These are phyloP conservation scores for Anseranas semipalmata DNA, from an alignment of 2,113 vertebrate genomes.

Conservation along the genomic window DNA sequence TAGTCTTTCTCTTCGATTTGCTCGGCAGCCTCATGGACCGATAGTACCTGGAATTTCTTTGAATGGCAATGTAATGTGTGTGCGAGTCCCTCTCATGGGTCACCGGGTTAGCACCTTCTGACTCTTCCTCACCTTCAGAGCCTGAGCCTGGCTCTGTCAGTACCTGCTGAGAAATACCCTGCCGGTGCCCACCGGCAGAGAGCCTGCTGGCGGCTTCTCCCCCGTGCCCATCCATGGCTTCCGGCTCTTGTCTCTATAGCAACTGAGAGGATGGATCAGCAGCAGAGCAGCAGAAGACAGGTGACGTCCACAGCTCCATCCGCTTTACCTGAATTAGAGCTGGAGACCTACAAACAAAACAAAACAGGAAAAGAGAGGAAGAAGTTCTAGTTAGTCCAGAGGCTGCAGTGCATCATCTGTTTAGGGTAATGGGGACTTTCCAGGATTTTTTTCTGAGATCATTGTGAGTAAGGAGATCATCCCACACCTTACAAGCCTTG, in stretches of 20 bases:
- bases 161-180: neutral
- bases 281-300: neutral
- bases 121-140: conserved; percentile 43
- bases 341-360: neutral
- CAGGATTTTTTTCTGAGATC: neutral
- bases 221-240: neutral
- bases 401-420: neutral
- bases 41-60: conserved; percentile 80
- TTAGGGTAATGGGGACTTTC: neutral
- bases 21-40: conserved; percentile 58
- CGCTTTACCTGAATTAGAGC: neutral
- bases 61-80: conserved; percentile 16
- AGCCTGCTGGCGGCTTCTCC: neutral
- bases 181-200: neutral
- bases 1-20: conserved; percentile 19
- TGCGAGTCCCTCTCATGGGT: neutral
- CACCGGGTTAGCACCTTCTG: neutral
- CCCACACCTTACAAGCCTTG: neutral
- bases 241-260: conserved; percentile 69
- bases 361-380: neutral
- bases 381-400: conserved; percentile 12
- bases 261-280: neutral
- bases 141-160: neutral
- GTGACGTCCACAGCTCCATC: neutral
- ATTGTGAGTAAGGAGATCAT: neutral